Evolutionary conservation across 2,888 invertebrate species (phyloP).

Genomic region (Yponomeuta cagnagella): DNA sequence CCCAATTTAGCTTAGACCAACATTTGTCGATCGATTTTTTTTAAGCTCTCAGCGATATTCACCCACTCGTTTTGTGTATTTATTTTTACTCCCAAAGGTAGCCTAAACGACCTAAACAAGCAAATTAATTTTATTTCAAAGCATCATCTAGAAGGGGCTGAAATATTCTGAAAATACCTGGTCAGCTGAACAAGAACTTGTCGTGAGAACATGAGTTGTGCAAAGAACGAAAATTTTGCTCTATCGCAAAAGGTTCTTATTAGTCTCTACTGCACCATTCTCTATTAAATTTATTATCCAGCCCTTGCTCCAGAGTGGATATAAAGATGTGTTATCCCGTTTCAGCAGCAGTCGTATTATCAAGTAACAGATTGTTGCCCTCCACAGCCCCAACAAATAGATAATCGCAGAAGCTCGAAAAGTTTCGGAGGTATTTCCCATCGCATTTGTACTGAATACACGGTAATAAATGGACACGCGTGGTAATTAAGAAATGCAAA

Average conservation of each 20-base stretch:
- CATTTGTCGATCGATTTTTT: neutral
- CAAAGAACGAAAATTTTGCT: no score
- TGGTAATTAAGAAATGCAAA: no score
- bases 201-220: no score
- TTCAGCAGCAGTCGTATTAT: neutral
- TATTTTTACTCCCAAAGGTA: no score
- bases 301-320: neutral
- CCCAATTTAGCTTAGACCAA: neutral
- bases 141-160: neutral
- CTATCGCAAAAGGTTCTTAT: no score
- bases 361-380: conserved; percentile 1
- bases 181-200: no score
- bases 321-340: neutral
- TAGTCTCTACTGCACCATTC: no score
- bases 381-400: neutral
- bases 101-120: neutral
- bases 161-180: neutral
- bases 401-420: neutral
- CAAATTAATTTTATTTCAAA: neutral
- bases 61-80: no score
- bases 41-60: no score
- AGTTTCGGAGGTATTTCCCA: neutral
- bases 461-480: no score
- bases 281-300: no score
- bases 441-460: neutral